Base-by-base conservation (phyloP, 2,113 vertebrate species). In the Istiophorus platypterus region DNA sequence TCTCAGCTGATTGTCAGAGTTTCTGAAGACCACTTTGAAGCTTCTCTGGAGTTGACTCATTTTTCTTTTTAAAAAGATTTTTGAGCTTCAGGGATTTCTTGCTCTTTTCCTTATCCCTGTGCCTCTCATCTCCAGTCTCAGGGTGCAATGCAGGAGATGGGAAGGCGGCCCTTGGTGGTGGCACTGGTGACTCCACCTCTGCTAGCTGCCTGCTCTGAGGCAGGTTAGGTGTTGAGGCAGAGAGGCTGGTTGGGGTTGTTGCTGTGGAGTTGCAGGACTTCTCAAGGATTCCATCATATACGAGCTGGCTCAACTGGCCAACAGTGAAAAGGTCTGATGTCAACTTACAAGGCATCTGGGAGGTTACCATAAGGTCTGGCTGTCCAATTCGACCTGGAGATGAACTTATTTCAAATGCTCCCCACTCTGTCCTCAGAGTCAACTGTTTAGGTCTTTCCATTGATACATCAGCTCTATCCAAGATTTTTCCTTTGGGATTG, bases 281-380 rank as follows among this genome's bases (percentile, higher is more conserved):
- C 93, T 99, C 98, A 85, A 99, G 90, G 84, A 98, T 98, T 77
- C 97, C 97, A 10, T 99, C 98, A 84, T 98, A 99, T 59, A 99
- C 97, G 13, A 95, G 89, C 85, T 96, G 96, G 88, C 95, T 97
- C 15, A 97, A 88, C 0, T 96, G 96, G 56, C 96, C 97, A 83
- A 95, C 92, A 80, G 39, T 78, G 2, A 72, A 66, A 49, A 74
- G 39, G 41, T 97, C 97, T 81, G 96, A 95, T 86, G 79, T 92
- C 82, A 91, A 96, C 92, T 86, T 95, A 95, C 68, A 92, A 72
- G 73, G 92, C 90, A 85, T 96, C 92, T 82, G 94, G 92, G 93
- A 92, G 11, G 88, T 88, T 18, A 80, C 24, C 54, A 91, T 95
- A 18, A 95, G 92, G 59, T 95, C 95, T 59, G 94, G 93, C 54